phyloP scores from a whole-genome alignment of 2,888 invertebrate genomes.

The Tetragnatha montana region DNA sequence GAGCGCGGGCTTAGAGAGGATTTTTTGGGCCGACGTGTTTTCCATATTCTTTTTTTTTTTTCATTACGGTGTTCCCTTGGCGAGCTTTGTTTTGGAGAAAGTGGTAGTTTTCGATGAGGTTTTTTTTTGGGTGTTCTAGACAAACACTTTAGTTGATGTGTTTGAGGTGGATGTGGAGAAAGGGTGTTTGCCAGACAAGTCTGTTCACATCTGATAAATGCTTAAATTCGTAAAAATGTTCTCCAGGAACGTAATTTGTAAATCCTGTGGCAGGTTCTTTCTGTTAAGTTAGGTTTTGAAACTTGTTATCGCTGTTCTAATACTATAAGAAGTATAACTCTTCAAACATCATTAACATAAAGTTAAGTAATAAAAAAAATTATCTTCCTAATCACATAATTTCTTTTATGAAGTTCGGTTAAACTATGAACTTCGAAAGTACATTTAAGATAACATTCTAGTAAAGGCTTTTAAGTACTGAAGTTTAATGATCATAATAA shows the following conservation, averaged over 20 bases:
- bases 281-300: no score
- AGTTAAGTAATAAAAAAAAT: no score
- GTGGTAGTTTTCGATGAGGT: background rate
- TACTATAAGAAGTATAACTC: no score
- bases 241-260: background rate
- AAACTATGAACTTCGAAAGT: no score
- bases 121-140: conserved; percentile 1
- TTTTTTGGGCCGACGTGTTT: conserved; percentile 17
- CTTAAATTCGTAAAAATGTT: background rate
- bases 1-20: background rate
- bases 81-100: conserved; percentile 28
- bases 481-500: no score
- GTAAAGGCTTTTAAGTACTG: no score
- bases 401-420: no score
- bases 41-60: conserved; percentile 24
- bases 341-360: no score
- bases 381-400: no score
- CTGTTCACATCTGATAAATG: background rate
- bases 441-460: no score
- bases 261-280: no score
- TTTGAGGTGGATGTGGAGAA: background rate
- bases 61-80: background rate
- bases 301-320: no score
- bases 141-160: conserved; percentile 19
- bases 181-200: background rate